Base-by-base conservation (phyloP, 2,797 vertebrate genomes). In the Lithobates sylvaticus region DNA sequence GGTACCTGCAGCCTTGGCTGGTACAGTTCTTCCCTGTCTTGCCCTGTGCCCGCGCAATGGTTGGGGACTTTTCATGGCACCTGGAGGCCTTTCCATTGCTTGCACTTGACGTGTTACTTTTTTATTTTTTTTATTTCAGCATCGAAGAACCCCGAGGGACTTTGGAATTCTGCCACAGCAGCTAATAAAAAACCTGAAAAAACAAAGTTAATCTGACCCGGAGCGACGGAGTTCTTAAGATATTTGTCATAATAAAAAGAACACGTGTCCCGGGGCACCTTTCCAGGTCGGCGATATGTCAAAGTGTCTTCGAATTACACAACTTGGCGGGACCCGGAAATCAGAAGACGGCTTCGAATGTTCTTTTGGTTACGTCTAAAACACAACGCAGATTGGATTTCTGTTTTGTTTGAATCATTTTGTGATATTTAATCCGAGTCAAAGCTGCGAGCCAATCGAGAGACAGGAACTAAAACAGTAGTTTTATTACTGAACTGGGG, bases 281-380 rank as follows among this genome's bases (percentile, higher is more conserved):
- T 73, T 86, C 72, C 61, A 86, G 77, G 72, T 75, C 84, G 76
- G 2, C 69, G 26, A 81, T 44, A 84, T 84, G 83, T 84, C 83
- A 72, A 72, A 64, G 78, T 47, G 68, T 71, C 78, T 78, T 70
- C 65, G 73, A 72, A 78, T 78, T 36, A 44, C 36, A 47, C 12
- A 10, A 18, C n/a, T 78, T 50, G 27, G 42, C 29, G 12, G 73
- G 64, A 34, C 68, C 50, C 42, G 34, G 50, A 72, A 27, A 39
- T 71, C 58, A 58, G 44, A 78, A 78, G 36, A 16, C 12, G 65
- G 15, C 13, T 34, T 64, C 12, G 29, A 44, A 44, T n/a, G 23
- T 42, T 75, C 18, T 39, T 39, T 39, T 39, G 8, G 36, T 39
- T 39, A 39, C 36, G 29, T 32, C 21, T 15, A 50, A 32, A 64